These are phyloP conservation scores for Pungitius pungitius DNA, from an alignment of 2,113 vertebrate species.

Conservation along the genomic window DNA sequence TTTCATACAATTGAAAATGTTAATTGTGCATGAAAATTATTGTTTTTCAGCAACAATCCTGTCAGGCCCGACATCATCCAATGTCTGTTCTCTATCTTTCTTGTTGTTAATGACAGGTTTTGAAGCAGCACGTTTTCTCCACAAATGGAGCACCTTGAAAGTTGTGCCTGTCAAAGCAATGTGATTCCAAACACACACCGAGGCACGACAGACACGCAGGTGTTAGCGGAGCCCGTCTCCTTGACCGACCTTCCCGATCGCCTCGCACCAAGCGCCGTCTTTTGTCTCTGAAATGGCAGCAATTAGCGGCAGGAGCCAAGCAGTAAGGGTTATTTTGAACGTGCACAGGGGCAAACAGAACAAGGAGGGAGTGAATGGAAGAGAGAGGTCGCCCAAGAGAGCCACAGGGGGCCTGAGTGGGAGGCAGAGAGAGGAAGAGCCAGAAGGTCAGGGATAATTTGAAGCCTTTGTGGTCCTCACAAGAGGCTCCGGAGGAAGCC, in stretches of 20 bases:
- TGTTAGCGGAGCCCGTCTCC: slow-evolving; percentile 64
- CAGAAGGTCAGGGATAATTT: slow-evolving; percentile 87
- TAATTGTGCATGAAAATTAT: slow-evolving; percentile 25
- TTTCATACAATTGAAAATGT: slow-evolving; percentile 6
- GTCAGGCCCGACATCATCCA: slow-evolving; percentile 31
- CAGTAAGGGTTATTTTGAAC: slow-evolving; percentile 70
- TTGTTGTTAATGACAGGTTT: slow-evolving; percentile 56
- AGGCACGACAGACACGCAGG: slow-evolving; percentile 56
- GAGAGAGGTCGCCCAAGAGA: slow-evolving; percentile 54
- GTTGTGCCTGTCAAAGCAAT: slow-evolving; percentile 59
- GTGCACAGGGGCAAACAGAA: slow-evolving; percentile 58
- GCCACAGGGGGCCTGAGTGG: slow-evolving; percentile 65
- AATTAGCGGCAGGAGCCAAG: slow-evolving; percentile 74
- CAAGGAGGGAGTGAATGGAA: slow-evolving; percentile 33
- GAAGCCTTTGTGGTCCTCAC: slow-evolving; percentile 79
- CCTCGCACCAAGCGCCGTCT: slow-evolving; percentile 57
- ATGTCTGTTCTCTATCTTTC: slow-evolving; percentile 21
- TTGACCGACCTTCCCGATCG: slow-evolving; percentile 75
- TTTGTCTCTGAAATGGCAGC: slow-evolving; percentile 75
- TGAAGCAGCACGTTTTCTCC: slow-evolving; percentile 49
- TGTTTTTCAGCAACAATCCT: slow-evolving; percentile 21
- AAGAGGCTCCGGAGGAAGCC: slow-evolving; percentile 75
- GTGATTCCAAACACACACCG: slow-evolving; percentile 47
- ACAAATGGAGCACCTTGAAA: slow-evolving; percentile 61
- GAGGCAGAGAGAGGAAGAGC: slow-evolving; percentile 67